Conservation (phyloP, 1,140 invertebrate genomes). For the Cotesia vestalis region DNA sequence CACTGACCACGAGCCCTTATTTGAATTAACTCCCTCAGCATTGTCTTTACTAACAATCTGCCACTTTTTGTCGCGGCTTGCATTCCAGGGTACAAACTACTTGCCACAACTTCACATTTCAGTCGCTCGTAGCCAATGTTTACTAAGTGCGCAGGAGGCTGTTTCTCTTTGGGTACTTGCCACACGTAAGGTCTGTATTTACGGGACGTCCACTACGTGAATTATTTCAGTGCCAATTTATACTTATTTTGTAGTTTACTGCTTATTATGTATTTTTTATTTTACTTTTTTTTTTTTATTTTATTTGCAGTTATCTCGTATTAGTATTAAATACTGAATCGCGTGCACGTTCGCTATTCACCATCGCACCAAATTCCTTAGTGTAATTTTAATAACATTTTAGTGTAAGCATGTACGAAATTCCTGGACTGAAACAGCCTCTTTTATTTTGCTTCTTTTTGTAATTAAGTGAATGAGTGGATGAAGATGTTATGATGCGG, state of each 20-base stretch:
- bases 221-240: background rate
- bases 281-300: too few species aligned
- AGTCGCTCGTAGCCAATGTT: slow-evolving; percentile 71
- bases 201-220: background rate
- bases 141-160: slow-evolving; percentile 88
- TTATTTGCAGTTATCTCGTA: too few species aligned
- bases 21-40: slow-evolving; percentile 22
- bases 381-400: slow-evolving; percentile 2
- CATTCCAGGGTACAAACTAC: slow-evolving; percentile 76
- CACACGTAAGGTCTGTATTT: slow-evolving; percentile 83
- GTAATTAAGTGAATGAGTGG: background rate
- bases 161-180: slow-evolving; percentile 89
- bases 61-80: slow-evolving; percentile 55
- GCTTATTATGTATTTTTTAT: too few species aligned
- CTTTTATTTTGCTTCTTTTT: slow-evolving; percentile 40
- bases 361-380: slow-evolving; percentile 1
- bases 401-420: slow-evolving; percentile 29
- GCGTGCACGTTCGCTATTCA: background rate
- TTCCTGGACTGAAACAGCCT: slow-evolving; percentile 61
- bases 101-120: slow-evolving; percentile 72
- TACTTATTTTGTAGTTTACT: background rate
- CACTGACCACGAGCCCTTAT: slow-evolving; percentile 10
- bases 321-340: background rate
- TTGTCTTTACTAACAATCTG: slow-evolving; percentile 54
- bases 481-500: too few species aligned